Base-by-base conservation (phyloP, 2,113 vertebrate species). In the Pseudolaguvia tuberculata region DNA sequence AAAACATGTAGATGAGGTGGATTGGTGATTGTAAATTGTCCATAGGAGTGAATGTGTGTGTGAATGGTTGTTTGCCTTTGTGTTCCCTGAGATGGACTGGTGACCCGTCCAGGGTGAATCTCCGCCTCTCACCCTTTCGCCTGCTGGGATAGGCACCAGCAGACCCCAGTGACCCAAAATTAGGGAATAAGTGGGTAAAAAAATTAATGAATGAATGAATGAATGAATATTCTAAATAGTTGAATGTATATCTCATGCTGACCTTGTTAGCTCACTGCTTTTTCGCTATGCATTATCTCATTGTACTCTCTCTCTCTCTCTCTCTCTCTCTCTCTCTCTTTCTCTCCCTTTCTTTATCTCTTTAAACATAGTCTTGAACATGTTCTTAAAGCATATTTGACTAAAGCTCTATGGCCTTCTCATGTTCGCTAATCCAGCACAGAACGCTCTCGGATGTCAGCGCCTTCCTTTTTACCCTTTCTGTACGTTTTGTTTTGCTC, bases 331-430 rank as follows among this genome's bases (percentile, higher is more conserved):
- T 12, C 52, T 3, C 53, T 27, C 13, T 18, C 78, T 81, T 18
- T 9, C 4, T 53, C 20, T 53, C 9, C 1, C 20, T 21, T 53
- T 53, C 5, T 53, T 77, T 66, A 69, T 62, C 57, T 65, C n/a
- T 48, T 62, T 59, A 59, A 78, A 76, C 67, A 77, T 76, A 76
- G 80, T 81, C 77, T n/a, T n/a, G 78, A 81, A 75, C 72, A 75
- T 73, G 76, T 76, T 76, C 80, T 62, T 76, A 72, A 76, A 42
- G 39, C 39, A 42, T 42, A 1, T 42, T 42, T 42, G 39, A 42
- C 39, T 42, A 42, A 42, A 75, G 68, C 65, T 62, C 23, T 18
- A 68, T 39, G 21, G 65, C 62, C 73, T 59, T 76, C 77, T 81
- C 77, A 18, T 75, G 76, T 81, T 81, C 76, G 39, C 79, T 77